Evolutionary conservation across 1,140 invertebrate species (phyloP), one percentile per base, ranked within the genome.

Genomic region (Zaprionus gabonicus): DNA sequence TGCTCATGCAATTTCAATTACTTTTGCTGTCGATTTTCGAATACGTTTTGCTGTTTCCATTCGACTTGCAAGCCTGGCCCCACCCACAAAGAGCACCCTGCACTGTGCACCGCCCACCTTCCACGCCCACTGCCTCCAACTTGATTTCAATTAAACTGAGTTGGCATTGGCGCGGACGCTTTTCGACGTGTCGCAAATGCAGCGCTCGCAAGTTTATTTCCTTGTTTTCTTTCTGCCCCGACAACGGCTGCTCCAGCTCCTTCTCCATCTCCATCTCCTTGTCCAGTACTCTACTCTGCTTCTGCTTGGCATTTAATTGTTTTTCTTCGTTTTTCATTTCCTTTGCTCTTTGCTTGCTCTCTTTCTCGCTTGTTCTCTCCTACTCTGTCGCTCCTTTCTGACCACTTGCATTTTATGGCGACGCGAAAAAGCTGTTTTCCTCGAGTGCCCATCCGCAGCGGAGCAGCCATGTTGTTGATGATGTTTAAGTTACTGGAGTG

Each of bases 91-190:
- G n/a, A n/a, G n/a, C n/a, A n/a, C n/a, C n/a, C n/a, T n/a, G n/a
- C n/a, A n/a, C 15, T 27, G 31, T 34, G 31, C 25, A 17, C 53
- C 9, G 31, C 31, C 31, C 31, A 31, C 46, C 27, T 1, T 4
- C 34, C 44, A 38, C 23, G 38, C 55, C 17, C 62, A 41, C 44
- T n/a, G 56, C 38, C 63, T 41, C 68, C 77, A 65, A 74, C 78
- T 84, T 88, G 85, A 88, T 88, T 88, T 88, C 85, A 88, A 88
- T 88, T 88, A 88, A 90, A 88, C 84, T 88, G 85, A 90, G 81
- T 90, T 82, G 74, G 76, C 71, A 82, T 82, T 85, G 82, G 82
- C 82, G 83, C 80, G 71, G 81, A 72, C 62, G 81, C 85, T 76
- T 85, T 90, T 82, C 79, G 82, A 90, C 81, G 84, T 88, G 85